These are phyloP conservation scores for Syngnathus floridae DNA, from an alignment of 2,113 vertebrate species.

Conservation along the genomic window DNA sequence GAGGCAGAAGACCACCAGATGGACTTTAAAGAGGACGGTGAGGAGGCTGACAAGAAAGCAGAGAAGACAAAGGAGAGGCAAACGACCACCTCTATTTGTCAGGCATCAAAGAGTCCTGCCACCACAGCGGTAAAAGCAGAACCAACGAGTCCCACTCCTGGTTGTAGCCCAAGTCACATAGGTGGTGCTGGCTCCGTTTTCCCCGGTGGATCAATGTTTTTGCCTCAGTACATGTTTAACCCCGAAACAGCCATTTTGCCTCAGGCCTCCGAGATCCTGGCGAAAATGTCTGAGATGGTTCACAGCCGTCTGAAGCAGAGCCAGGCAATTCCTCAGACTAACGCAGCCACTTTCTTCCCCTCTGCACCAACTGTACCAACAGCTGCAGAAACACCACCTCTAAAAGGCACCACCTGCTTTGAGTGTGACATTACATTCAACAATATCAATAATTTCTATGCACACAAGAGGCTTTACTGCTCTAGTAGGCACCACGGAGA, in stretches of 20 bases:
- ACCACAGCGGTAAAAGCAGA: conserved; percentile 77
- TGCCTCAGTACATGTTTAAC: conserved; percentile 83
- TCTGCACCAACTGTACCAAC: conserved; percentile 53
- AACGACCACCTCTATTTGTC: conserved; percentile 33
- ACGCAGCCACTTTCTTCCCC: conserved; percentile 54
- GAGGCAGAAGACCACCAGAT: conserved; percentile 62
- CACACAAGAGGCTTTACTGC: conserved; percentile 94
- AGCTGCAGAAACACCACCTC: conserved; percentile 56
- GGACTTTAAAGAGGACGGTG: conserved; percentile 30
- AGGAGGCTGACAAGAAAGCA: conserved; percentile 21
- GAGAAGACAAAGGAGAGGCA: conserved; percentile 7
- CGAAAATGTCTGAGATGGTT: conserved; percentile 97
- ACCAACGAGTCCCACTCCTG: conserved; percentile 83
- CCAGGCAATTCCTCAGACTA: conserved; percentile 57
- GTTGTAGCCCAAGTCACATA: conserved; percentile 81
- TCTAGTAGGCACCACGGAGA: conserved; percentile 84
- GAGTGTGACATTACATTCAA: conserved; percentile 97
- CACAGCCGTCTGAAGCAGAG: conserved; percentile 90
- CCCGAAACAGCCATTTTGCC: conserved; percentile 82
- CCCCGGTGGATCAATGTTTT: conserved; percentile 75
- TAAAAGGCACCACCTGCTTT: conserved; percentile 90
- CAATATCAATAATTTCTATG: conserved; percentile 97
- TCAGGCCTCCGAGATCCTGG: conserved; percentile 91
- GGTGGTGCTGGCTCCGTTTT: conserved; percentile 65
- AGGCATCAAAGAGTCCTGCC: conserved; percentile 69